These are phyloP conservation scores for Tethya wilhelma DNA, from an alignment of 37 sponge, comb jelly and placozoan species.

Conservation along the genomic window DNA sequence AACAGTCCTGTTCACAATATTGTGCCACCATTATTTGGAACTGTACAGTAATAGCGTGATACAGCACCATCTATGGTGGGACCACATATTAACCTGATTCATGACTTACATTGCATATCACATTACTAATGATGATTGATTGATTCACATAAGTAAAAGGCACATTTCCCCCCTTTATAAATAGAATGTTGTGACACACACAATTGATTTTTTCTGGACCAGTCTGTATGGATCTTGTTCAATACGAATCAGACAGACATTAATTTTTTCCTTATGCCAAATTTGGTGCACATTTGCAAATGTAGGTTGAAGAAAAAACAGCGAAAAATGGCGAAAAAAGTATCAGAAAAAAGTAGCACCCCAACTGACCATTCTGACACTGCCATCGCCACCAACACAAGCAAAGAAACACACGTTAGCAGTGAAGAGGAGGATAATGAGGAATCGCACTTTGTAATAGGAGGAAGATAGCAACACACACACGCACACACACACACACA, in stretches of 20 bases:
- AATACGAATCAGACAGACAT: too few relatives aligned
- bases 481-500: background rate
- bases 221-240: too few relatives aligned
- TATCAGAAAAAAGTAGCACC: background rate
- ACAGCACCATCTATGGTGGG: background rate
- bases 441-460: conserved; percentile 58
- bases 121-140: too few relatives aligned
- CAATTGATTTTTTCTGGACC: too few relatives aligned
- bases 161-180: background rate
- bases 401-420: background rate
- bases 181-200: background rate
- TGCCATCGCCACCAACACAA: background rate
- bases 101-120: too few relatives aligned
- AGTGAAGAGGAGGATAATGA: conserved; percentile 52
- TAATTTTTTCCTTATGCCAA: too few relatives aligned
- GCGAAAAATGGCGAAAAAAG: conserved; percentile 42
- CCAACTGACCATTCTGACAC: background rate
- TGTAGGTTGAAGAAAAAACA: conserved; percentile 56
- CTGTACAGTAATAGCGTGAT: too few relatives aligned
- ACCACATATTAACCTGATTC: background rate
- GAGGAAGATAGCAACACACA: conserved; percentile 49
- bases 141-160: too few relatives aligned
- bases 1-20: too few relatives aligned
- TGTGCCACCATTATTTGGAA: too few relatives aligned
- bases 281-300: too few relatives aligned